These are phyloP conservation scores for Gnathochromis pfefferi DNA, from an alignment of 2,113 vertebrate species.

Conservation along the genomic window DNA sequence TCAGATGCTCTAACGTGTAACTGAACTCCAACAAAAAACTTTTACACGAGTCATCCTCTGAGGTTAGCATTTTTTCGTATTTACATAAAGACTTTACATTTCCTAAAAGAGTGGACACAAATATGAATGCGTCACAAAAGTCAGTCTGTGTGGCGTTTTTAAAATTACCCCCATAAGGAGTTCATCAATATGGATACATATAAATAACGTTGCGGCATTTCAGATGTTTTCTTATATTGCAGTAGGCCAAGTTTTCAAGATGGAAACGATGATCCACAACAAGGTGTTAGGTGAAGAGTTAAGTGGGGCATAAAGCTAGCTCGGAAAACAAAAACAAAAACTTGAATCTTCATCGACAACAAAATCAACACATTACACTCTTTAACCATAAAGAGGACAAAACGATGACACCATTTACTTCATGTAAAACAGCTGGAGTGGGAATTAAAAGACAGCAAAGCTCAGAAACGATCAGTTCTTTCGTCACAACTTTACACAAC, in stretches of 20 bases:
- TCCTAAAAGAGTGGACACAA: neutral
- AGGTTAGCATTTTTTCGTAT: neutral
- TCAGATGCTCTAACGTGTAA: fast-evolving
- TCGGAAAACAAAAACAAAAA: fast-evolving
- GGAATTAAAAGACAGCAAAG: neutral
- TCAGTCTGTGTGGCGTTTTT: neutral
- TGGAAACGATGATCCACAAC: fast-evolving
- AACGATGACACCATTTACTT: fast-evolving
- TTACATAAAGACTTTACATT: neutral
- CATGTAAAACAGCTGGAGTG: neutral
- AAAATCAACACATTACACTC: neutral
- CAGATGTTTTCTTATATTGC: neutral
- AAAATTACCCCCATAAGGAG: neutral
- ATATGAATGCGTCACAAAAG: neutral
- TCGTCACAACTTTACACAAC: neutral
- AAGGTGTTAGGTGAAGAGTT: fast-evolving
- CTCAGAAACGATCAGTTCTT: fast-evolving
- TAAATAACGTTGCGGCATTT: fast-evolving
- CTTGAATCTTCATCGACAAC: neutral
- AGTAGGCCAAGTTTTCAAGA: neutral
- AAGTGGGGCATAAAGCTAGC: neutral
- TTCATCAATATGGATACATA: neutral
- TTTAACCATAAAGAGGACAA: neutral
- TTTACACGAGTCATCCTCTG: fast-evolving
- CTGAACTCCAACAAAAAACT: neutral